phyloP scores from a whole-genome alignment of 2,888 invertebrate genomes.

The Mythimna loreyi region DNA sequence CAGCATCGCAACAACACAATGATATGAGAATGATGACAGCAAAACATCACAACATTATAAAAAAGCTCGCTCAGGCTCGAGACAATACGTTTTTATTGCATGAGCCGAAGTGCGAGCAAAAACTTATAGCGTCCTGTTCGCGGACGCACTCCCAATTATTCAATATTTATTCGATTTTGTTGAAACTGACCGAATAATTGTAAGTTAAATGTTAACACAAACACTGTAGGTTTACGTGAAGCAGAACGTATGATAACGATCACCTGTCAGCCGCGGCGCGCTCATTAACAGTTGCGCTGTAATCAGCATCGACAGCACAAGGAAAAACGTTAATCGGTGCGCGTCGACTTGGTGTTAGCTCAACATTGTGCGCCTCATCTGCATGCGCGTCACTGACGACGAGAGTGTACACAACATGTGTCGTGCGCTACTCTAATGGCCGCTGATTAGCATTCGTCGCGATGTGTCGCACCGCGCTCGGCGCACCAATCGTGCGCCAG shows the following conservation, averaged over 20 bases:
- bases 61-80: conserved; percentile 11
- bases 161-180: conserved; percentile 50
- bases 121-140: conserved; percentile 24
- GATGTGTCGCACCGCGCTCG: conserved; percentile 40
- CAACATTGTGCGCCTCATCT: conserved; percentile 15
- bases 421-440: conserved; percentile 46
- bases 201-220: conserved; percentile 39
- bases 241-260: conserved; percentile 32
- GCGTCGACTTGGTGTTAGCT: conserved; percentile 10
- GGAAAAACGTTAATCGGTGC: conserved; percentile 9
- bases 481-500: conserved; percentile 55
- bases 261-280: conserved; percentile 30
- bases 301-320: conserved; percentile 10
- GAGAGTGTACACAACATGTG: too few species aligned
- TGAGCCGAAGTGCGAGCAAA: conserved; percentile 21
- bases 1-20: conserved; percentile 39
- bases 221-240: conserved; percentile 8
- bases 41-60: conserved; percentile 49
- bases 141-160: conserved; percentile 47
- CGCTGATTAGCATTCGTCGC: conserved; percentile 55
- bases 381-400: conserved; percentile 7
- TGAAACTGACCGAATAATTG: conserved; percentile 52
- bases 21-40: conserved; percentile 53
- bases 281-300: conserved; percentile 11
- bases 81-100: conserved; percentile 30